A percentile compares a stretch with the other conserved stretches of the same genome.
phyloP scores from a whole-genome alignment of 1,140 invertebrate genomes.

The Pteromalus puparum region DNA sequence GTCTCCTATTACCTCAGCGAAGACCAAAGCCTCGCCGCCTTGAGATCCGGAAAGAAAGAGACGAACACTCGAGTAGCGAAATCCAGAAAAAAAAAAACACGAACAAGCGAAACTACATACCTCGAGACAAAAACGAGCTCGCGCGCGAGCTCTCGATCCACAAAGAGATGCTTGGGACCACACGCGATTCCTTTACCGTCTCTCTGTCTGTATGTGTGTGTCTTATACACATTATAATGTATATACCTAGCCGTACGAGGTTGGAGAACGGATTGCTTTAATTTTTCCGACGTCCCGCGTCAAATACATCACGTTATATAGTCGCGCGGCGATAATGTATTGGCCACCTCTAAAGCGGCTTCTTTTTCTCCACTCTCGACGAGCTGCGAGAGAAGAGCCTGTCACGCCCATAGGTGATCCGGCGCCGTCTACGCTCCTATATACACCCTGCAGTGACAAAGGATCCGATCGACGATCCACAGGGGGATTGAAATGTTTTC shows the following conservation, averaged over 20 bases:
- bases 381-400: not conserved
- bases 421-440: not conserved
- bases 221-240: not conserved
- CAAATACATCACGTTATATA: slow-evolving; percentile 68
- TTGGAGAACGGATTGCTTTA: slow-evolving; percentile 71
- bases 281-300: slow-evolving; percentile 70
- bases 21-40: slow-evolving; percentile 42
- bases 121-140: slow-evolving; percentile 21
- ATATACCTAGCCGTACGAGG: slow-evolving; percentile 35
- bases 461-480: not conserved
- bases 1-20: slow-evolving; percentile 70
- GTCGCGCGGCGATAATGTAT: slow-evolving; percentile 64
- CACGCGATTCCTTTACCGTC: slow-evolving; percentile 47
- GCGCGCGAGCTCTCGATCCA: not conserved
- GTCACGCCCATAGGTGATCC: not conserved
- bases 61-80: slow-evolving; percentile 13
- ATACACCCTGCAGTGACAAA: not conserved
- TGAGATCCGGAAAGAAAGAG: slow-evolving; percentile 42
- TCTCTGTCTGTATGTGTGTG: not conserved
- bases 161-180: slow-evolving; percentile 39
- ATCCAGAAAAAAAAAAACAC: slow-evolving; percentile 7
- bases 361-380: not conserved
- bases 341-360: slow-evolving; percentile 53
- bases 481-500: slow-evolving; percentile 51
- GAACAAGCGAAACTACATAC: slow-evolving; percentile 23